These are phyloP conservation scores for Neolamprologus hecqui DNA, from an alignment of 2,113 vertebrate genomes.

Conservation along the genomic window DNA sequence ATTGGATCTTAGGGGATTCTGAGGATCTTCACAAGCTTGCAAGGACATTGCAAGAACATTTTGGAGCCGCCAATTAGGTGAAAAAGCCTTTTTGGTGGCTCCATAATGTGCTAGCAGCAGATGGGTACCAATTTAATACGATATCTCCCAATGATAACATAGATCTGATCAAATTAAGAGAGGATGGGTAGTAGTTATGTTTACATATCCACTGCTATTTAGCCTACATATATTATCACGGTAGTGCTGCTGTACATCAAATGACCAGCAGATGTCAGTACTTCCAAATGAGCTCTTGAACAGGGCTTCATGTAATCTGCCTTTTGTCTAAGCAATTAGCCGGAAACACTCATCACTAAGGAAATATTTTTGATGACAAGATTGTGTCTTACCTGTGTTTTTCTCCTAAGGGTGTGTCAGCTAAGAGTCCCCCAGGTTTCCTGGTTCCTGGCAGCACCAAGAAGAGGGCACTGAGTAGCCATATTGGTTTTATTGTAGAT, in stretches of 20 bases:
- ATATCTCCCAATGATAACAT: not conserved
- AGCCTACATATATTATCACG: not conserved
- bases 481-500: not conserved
- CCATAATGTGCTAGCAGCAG: not conserved
- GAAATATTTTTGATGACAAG: not conserved
- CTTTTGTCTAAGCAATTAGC: not conserved
- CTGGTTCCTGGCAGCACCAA: not conserved
- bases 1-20: not conserved
- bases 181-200: not conserved
- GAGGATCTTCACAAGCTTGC: not conserved
- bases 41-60: not conserved
- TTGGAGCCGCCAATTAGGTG: not conserved
- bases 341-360: not conserved
- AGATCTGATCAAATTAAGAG: not conserved
- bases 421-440: not conserved
- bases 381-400: not conserved
- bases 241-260: not conserved
- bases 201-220: not conserved
- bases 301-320: not conserved
- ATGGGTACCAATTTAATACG: not conserved
- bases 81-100: not conserved
- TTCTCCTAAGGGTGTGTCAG: not conserved
- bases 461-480: not conserved
- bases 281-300: not conserved
- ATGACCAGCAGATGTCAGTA: not conserved